Conservation (phyloP, 2,888 invertebrate species). For the Sarcophaga caerulescens region DNA sequence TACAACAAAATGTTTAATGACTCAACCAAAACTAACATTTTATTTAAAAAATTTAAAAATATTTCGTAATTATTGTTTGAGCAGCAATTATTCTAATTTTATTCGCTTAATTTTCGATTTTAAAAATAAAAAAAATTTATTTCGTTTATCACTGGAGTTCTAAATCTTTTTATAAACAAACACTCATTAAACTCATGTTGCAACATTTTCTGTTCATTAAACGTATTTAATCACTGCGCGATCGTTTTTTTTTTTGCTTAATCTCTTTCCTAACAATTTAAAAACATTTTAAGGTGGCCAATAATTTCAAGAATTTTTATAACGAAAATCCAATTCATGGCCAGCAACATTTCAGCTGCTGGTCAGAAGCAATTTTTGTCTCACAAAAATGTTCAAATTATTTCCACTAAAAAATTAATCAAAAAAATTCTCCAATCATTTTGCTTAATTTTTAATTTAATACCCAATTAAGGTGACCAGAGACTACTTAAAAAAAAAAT, state of each 20-base stretch:
- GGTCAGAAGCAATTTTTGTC: constrained; percentile 8
- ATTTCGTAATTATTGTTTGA: no score
- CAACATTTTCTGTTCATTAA: constrained; percentile 23
- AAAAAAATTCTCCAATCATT: background rate
- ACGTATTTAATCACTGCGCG: no score
- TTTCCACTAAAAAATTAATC: background rate
- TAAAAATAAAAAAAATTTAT: background rate
- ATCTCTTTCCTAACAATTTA: background rate
- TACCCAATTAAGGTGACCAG: no score
- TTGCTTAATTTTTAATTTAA: no score
- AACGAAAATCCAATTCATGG: constrained; percentile 33
- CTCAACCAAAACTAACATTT: no score
- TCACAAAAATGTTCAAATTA: background rate
- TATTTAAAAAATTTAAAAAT: no score
- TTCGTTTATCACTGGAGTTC: constrained; percentile 23
- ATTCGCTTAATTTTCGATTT: no score
- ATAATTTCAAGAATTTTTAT: constrained; percentile 40
- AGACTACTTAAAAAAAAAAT: no score
- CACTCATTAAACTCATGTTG: constrained; percentile 47
- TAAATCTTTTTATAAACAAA: constrained; percentile 16
- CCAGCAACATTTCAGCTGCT: constrained; percentile 19
- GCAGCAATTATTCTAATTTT: no score
- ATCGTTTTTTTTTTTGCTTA: no score
- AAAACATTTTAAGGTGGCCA: constrained; percentile 47
- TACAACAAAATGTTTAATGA: no score